These are phyloP conservation scores for Prietella phreatophila DNA, from an alignment of 2,113 vertebrate genomes.

Conservation along the genomic window DNA sequence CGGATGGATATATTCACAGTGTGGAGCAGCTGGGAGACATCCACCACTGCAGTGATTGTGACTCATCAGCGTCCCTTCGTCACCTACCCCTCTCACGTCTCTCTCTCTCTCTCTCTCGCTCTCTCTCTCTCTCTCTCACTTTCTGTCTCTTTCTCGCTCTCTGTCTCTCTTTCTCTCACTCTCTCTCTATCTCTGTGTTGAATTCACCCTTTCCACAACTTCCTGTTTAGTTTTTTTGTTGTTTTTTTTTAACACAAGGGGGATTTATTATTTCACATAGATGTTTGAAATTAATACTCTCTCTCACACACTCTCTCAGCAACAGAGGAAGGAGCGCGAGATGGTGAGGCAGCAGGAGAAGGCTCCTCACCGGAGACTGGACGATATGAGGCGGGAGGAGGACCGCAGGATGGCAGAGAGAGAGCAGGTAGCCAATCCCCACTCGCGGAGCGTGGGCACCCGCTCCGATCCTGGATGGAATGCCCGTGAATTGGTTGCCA, in stretches of 20 bases:
- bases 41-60: constrained; percentile 38
- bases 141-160: background rate
- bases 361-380: constrained; percentile 83
- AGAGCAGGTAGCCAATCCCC: constrained; percentile 82
- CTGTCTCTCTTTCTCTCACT: constrained; percentile 1
- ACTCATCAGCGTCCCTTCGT: constrained; percentile 39
- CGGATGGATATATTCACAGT: constrained; percentile 9
- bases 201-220: background rate
- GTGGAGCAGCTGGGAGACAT: constrained; percentile 29
- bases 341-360: constrained; percentile 89
- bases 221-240: background rate
- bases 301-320: constrained; percentile 67
- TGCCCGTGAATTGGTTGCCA: constrained; percentile 74
- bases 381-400: constrained; percentile 87
- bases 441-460: constrained; percentile 52
- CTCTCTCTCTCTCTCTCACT: background rate
- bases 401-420: constrained; percentile 85
- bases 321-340: constrained; percentile 88
- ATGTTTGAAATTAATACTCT: constrained; percentile 46
- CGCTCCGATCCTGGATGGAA: constrained; percentile 72
- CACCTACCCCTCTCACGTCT: background rate
- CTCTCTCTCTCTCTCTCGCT: constrained; percentile 13
- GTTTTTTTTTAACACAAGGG: constrained; percentile 30
- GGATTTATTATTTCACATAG: constrained; percentile 40
- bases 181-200: background rate